Percentiles rank a stretch among this genome's conserved stretches.
phyloP scores from a whole-genome alignment of 2,888 invertebrate species.

The Drosophila prostipennis region DNA sequence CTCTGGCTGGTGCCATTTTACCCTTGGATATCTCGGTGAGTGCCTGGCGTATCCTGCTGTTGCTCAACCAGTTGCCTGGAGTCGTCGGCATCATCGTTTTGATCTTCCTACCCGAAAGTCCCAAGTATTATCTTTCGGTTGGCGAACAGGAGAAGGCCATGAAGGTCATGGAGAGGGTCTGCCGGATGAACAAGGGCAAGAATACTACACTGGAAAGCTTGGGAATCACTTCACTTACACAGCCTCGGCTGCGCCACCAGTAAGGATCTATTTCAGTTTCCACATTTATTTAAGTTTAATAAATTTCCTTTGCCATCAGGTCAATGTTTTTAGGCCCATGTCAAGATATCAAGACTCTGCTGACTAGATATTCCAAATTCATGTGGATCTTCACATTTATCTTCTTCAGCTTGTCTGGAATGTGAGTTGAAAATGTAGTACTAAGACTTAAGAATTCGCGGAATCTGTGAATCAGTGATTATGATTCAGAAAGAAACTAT shows the following conservation, averaged over 20 bases:
- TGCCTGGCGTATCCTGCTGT: conserved; percentile 42
- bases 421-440: conserved; percentile 6
- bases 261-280: background rate
- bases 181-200: conserved; percentile 28
- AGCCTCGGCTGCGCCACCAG: background rate
- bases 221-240: conserved; percentile 29
- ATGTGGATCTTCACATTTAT: background rate
- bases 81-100: background rate
- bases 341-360: background rate
- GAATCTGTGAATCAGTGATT: too few relatives aligned
- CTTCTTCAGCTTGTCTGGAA: background rate
- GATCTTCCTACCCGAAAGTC: conserved; percentile 44
- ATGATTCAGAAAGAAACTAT: too few relatives aligned
- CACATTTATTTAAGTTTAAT: background rate
- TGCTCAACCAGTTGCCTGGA: conserved; percentile 23
- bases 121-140: conserved; percentile 42
- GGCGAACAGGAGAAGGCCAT: conserved; percentile 21
- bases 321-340: background rate
- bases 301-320: background rate
- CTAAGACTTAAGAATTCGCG: too few relatives aligned
- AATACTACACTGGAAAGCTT: conserved; percentile 18
- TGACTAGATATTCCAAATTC: background rate
- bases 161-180: conserved; percentile 34
- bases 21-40: conserved; percentile 4
- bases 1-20: conserved; percentile 1